These are phyloP conservation scores for Drosophila burlai DNA, from an alignment of 1,140 invertebrate species.

Conservation along the genomic window DNA sequence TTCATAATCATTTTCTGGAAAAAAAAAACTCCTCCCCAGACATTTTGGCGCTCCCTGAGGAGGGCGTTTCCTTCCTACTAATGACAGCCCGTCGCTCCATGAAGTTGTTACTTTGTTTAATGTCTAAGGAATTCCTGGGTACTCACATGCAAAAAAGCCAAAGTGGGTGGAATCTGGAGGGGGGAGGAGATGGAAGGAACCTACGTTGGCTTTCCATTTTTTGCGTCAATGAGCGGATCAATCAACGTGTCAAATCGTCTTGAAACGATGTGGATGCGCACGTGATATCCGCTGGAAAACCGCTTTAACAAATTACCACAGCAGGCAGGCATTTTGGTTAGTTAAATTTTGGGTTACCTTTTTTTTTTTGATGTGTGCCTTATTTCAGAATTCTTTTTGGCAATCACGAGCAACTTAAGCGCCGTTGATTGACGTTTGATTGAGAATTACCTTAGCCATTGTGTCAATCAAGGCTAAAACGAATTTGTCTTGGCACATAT, in stretches of 20 bases:
- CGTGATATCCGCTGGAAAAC: conserved; percentile 74
- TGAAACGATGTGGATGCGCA: conserved; percentile 62
- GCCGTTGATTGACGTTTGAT: conserved; percentile 74
- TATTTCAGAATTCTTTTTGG: conserved; percentile 61
- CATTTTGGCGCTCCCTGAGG: conserved; percentile 52
- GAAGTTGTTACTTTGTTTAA: conserved; percentile 77
- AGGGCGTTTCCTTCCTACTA: conserved; percentile 54
- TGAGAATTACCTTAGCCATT: conserved; percentile 78
- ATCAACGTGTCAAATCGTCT: conserved; percentile 80
- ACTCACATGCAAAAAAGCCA: conserved; percentile 55
- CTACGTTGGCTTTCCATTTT: conserved; percentile 64
- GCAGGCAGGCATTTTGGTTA: conserved; percentile 69
- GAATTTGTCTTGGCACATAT: conserved; percentile 66
- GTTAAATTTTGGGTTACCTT: conserved; percentile 52
- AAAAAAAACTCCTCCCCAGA: conserved; percentile 28
- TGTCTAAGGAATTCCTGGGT: conserved; percentile 52
- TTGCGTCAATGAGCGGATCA: conserved; percentile 78
- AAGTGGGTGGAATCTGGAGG: conserved; percentile 11
- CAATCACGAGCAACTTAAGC: conserved; percentile 68
- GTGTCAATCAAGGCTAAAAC: conserved; percentile 67
- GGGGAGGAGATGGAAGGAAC: conserved; percentile 18
- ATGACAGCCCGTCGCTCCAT: conserved; percentile 57
- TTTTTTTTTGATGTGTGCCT: conserved; percentile 12
- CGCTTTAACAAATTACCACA: conserved; percentile 76
- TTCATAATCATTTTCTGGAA: conserved; percentile 58